Percentiles rank a stretch among this genome's conserved stretches.
Conservation (phyloP, 2,888 invertebrate genomes). For the Ormyrus thymus region DNA sequence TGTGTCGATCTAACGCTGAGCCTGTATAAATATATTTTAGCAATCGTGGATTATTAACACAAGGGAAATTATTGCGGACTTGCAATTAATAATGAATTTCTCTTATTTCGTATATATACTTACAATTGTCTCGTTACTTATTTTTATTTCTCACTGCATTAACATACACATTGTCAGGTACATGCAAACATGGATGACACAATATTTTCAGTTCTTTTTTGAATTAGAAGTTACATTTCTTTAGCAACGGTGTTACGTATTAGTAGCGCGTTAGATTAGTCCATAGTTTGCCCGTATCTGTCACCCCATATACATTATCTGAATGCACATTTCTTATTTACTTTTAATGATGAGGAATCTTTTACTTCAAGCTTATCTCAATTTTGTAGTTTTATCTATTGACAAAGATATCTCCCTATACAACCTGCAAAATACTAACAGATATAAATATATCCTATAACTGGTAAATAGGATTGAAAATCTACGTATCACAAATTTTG, state of each 20-base stretch:
- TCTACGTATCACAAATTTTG: no score
- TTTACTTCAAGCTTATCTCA: conserved; percentile 28
- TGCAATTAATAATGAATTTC: conserved; percentile 28
- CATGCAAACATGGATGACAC: conserved; percentile 47
- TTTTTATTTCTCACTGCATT: conserved; percentile 37
- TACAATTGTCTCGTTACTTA: conserved; percentile 14
- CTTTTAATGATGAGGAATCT: conserved; percentile 16
- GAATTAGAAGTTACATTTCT: conserved; percentile 35
- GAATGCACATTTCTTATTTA: conserved; percentile 38
- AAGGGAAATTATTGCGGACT: conserved; percentile 37
- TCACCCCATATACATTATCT: conserved; percentile 24
- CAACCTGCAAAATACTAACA: no score
- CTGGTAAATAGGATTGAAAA: neutral
- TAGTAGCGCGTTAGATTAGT: conserved; percentile 52
- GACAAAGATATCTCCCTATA: neutral
- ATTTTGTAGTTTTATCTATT: neutral
- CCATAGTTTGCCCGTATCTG: conserved; percentile 55
- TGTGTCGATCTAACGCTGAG: conserved; percentile 48
- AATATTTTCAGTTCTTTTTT: conserved; percentile 37
- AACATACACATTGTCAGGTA: conserved; percentile 32
- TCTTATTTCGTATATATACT: conserved; percentile 20
- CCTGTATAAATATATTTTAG: conserved; percentile 42
- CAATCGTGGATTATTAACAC: conserved; percentile 40
- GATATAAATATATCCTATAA: no score
- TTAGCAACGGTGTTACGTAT: conserved; percentile 42